Percentiles rank a stretch among this genome's conserved stretches.
Conservation (phyloP, 2,797 vertebrate genomes). For the Alca torda region DNA sequence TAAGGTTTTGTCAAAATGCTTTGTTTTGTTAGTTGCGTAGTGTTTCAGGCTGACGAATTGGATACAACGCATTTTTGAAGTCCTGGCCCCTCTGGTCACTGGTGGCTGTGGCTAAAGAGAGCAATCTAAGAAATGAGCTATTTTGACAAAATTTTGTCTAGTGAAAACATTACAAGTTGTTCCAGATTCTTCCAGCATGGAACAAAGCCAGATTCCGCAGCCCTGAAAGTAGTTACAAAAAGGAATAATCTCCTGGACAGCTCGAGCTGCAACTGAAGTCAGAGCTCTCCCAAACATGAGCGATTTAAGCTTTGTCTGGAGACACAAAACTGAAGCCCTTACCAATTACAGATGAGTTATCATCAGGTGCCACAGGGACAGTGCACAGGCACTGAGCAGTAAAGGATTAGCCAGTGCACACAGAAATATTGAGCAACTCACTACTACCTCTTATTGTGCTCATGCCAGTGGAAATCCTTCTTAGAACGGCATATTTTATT, state of each 20-base stretch:
- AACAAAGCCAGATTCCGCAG: not conserved
- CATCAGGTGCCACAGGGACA: conserved; percentile 27
- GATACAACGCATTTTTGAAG: not conserved
- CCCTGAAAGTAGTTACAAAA: not conserved
- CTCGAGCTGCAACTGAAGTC: not conserved
- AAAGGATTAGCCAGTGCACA: conserved; percentile 57
- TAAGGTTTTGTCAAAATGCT: not conserved
- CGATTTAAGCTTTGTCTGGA: conserved; percentile 52
- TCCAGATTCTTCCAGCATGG: conserved; percentile 22
- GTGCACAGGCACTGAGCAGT: conserved; percentile 12
- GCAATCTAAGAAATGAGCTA: not conserved
- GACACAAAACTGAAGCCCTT: conserved; percentile 7
- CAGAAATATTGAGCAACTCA: conserved; percentile 42
- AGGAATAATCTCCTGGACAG: conserved; percentile 23
- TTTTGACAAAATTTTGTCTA: not conserved
- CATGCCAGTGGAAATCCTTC: conserved; percentile 63
- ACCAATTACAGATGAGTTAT: conserved; percentile 56
- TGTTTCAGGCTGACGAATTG: not conserved
- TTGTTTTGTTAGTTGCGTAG: not conserved
- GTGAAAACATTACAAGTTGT: not conserved
- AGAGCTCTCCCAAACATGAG: conserved; percentile 1
- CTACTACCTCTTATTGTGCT: conserved; percentile 63
- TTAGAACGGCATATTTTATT: conserved; percentile 71
- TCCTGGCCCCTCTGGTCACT: not conserved
- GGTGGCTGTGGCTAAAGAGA: not conserved